A percentile compares a stretch with the other conserved stretches of the same genome.
phyloP scores from a whole-genome alignment of 2,113 vertebrate genomes.

The Cheilinus undulatus region DNA sequence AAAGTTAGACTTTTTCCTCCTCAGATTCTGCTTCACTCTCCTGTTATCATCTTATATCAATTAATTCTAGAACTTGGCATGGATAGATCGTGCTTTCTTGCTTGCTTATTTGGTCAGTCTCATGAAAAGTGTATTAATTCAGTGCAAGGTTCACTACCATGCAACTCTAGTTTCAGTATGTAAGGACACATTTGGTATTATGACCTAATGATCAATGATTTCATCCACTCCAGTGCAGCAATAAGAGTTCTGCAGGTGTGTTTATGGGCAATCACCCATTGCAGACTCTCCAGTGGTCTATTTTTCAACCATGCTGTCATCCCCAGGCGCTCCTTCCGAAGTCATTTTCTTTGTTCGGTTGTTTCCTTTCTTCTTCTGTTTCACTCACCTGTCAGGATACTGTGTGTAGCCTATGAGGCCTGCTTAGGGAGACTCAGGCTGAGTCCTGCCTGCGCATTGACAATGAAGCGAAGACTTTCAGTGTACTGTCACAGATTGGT shows the following conservation, averaged over 20 bases:
- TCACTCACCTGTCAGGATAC: conserved; percentile 42
- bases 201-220: background rate
- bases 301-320: conserved; percentile 29
- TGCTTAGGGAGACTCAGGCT: conserved; percentile 17
- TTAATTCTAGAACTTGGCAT: background rate
- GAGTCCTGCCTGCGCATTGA: conserved; percentile 24
- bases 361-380: conserved; percentile 11
- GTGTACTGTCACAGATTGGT: background rate
- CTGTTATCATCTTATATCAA: background rate
- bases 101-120: background rate
- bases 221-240: background rate
- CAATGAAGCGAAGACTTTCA: conserved; percentile 1
- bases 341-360: conserved; percentile 22
- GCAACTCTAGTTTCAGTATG: background rate
- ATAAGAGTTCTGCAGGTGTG: background rate
- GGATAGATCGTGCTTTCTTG: background rate
- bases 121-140: background rate
- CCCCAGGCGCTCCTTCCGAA: conserved; percentile 13
- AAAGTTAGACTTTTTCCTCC: conserved; percentile 4
- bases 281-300: conserved; percentile 1
- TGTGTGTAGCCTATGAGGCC: background rate
- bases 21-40: background rate
- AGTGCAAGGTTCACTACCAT: background rate
- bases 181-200: background rate
- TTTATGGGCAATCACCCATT: conserved; percentile 1